A percentile compares a stretch with the other conserved stretches of the same genome.
phyloP scores from a whole-genome alignment of 2,113 vertebrate species.

The Telmatochromis sp. region DNA sequence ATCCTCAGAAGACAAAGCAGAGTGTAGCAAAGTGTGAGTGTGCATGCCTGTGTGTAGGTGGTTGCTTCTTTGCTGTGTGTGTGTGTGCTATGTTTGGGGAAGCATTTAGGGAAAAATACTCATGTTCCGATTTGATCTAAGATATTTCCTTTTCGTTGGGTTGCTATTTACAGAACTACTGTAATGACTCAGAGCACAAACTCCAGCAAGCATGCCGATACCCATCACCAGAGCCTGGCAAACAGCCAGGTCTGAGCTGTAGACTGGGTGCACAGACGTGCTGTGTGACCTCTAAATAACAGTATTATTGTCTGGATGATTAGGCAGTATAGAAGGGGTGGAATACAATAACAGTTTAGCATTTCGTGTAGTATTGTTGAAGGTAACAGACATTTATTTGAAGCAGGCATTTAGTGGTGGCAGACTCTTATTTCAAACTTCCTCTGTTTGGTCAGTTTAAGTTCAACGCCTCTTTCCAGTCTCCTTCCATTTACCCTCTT shows the following conservation, averaged over 20 bases:
- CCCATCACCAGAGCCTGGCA: slow-evolving; percentile 52
- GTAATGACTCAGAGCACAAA: slow-evolving; percentile 59
- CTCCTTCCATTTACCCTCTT: not conserved
- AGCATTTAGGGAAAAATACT: slow-evolving; percentile 50
- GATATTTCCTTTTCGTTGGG: slow-evolving; percentile 57
- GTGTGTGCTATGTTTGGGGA: slow-evolving; percentile 42
- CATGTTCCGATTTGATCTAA: slow-evolving; percentile 56
- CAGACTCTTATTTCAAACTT: not conserved
- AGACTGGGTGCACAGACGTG: slow-evolving; percentile 4
- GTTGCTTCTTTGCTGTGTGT: not conserved
- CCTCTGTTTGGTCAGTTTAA: not conserved
- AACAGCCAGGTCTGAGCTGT: slow-evolving; percentile 14
- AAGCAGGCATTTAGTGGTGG: not conserved
- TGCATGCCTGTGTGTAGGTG: not conserved
- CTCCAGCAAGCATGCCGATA: slow-evolving; percentile 54
- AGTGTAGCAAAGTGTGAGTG: not conserved
- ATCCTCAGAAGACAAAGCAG: slow-evolving; percentile 5
- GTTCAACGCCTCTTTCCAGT: rapidly evolving
- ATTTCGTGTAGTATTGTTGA: not conserved
- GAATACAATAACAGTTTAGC: not conserved
- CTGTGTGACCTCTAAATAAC: slow-evolving; percentile 10
- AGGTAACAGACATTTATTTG: not conserved
- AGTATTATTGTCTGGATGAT: not conserved
- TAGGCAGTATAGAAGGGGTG: not conserved
- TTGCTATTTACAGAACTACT: slow-evolving; percentile 67